Evolutionary conservation across 2,113 vertebrate genomes (phyloP).

Genomic region (Melanerpes formicivorus): DNA sequence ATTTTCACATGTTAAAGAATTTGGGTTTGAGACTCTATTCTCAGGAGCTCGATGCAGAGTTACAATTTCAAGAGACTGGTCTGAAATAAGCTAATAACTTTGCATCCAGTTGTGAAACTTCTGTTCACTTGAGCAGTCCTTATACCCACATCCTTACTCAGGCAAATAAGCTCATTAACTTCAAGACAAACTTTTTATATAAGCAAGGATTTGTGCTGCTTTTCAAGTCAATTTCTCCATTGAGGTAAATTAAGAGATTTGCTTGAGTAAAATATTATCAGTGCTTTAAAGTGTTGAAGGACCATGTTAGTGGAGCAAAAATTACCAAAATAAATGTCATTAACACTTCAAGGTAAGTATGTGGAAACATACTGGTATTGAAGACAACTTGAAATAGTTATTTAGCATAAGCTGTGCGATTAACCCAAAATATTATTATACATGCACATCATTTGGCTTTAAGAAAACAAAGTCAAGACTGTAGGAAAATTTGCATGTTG

Average conservation of each 20-base stretch:
- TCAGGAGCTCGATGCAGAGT: background rate
- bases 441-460: conserved; percentile 25
- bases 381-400: conserved; percentile 50
- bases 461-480: conserved; percentile 52
- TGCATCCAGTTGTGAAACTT: conserved; percentile 31
- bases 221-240: conserved; percentile 58
- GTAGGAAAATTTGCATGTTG: conserved; percentile 13
- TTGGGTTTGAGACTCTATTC: background rate
- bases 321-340: conserved; percentile 47
- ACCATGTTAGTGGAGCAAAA: conserved; percentile 34
- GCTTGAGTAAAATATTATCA: conserved; percentile 25
- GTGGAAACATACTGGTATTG: conserved; percentile 16
- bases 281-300: conserved; percentile 46
- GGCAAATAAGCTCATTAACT: conserved; percentile 62
- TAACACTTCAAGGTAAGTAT: conserved; percentile 44
- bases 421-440: conserved; percentile 21
- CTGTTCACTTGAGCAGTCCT: conserved; percentile 26
- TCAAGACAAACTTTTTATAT: conserved; percentile 50
- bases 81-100: conserved; percentile 36
- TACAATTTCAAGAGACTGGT: conserved; percentile 22
- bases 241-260: conserved; percentile 58
- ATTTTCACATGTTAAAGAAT: background rate
- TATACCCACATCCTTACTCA: background rate
- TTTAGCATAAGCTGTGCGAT: conserved; percentile 55
- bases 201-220: conserved; percentile 62